Conservation (phyloP, 2,113 vertebrate genomes). For the Aptenodytes forsteri region DNA sequence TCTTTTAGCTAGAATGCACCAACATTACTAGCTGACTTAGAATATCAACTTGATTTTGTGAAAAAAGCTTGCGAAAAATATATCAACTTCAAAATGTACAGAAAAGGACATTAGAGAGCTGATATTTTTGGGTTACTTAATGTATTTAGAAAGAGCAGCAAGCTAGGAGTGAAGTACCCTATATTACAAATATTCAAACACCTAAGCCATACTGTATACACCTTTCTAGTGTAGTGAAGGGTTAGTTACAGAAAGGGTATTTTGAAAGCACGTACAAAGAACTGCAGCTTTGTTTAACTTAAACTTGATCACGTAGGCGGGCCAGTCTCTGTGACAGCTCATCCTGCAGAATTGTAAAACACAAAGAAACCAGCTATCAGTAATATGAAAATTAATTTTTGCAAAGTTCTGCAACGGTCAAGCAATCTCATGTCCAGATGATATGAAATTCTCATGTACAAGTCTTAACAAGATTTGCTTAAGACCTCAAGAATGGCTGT, state of each 20-base stretch:
- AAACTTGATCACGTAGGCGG: slow-evolving; percentile 92
- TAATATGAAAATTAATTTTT: no score
- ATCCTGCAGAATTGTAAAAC: slow-evolving; percentile 76
- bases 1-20: not conserved
- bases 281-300: not conserved
- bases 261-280: slow-evolving; percentile 1
- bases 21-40: not conserved
- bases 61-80: slow-evolving; percentile 71
- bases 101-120: slow-evolving; percentile 44
- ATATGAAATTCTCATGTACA: not conserved
- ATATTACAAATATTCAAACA: slow-evolving; percentile 25
- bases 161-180: slow-evolving; percentile 25
- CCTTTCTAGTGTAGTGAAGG: not conserved
- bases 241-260: not conserved
- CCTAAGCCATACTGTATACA: not conserved
- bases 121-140: slow-evolving; percentile 27
- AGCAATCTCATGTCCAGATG: not conserved
- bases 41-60: slow-evolving; percentile 13
- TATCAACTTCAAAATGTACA: slow-evolving; percentile 55
- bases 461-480: not conserved
- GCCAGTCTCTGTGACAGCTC: slow-evolving; percentile 92
- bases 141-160: slow-evolving; percentile 40
- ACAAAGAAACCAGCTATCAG: not conserved
- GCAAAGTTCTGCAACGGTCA: not conserved
- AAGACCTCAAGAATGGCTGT: not conserved